Evolutionary conservation across 2,797 vertebrate species (phyloP), one percentile per base, ranked within the genome.

Genomic region (Naso thynnoides): DNA sequence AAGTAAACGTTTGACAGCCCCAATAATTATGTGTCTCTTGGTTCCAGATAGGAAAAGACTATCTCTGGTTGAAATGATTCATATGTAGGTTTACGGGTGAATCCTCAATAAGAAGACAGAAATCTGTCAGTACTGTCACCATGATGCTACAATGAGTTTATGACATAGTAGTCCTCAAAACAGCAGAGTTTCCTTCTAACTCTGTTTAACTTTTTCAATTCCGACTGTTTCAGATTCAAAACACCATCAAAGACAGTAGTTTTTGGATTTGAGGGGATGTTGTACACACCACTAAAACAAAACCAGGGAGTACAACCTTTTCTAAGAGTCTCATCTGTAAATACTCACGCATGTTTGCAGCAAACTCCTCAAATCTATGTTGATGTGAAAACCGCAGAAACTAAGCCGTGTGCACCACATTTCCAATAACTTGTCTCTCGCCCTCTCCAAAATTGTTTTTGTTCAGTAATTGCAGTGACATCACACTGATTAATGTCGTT

Each of bases 301-400:
- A 77, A 54, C 26, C 21, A 42, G 14, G 52, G 59, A 56, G 21
- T 76, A 23, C n/a, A 49, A 72, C 45, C 61, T 81, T 70, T 77
- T 66, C 16, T 14, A 21, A 23, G 21, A 69, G 47, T 57, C 4
- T 56, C 39, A 63, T 80, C 21, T 39, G n/a, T 59, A 61, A 75
- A 79, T 21, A 53, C 36, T 65, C 60, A 64, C 11, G 38, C 56
- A 70, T 76, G 72, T 73, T 79, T 76, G 71, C 57, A 70, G 62
- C 58, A 83, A 83, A 63, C 59, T 44, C 62, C 59, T 66, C 61
- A 42, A 64, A 52, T 38, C 1, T 60, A 29, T 36, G 31, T n/a
- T 33, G 38, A 59, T 36, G 45, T 56, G 26, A 79, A 83, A 81
- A 80, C 76, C 67, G 53, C 78, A 70, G 21, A 26, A 50, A 79